phyloP scores from a whole-genome alignment of 2,113 vertebrate genomes.

The Chloropsis cyanopogon region DNA sequence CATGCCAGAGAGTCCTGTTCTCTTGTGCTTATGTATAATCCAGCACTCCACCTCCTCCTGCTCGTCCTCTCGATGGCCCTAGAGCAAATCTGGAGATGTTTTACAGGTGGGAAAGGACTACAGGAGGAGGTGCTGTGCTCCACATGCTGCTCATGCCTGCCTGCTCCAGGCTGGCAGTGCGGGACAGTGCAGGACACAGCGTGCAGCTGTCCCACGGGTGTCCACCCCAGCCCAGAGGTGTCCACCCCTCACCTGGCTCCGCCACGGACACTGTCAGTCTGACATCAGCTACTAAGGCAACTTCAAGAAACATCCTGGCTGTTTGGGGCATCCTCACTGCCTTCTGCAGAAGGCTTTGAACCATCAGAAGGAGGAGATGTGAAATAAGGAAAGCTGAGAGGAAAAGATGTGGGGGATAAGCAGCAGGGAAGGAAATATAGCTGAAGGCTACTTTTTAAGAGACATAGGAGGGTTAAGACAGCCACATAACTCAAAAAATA shows the following conservation, averaged over 20 bases:
- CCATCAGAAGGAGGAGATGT: not conserved
- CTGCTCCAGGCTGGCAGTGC: not conserved
- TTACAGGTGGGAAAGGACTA: not conserved
- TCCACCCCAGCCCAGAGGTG: not conserved
- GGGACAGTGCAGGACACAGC: not conserved
- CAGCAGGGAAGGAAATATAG: not conserved
- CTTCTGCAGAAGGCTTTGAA: not conserved
- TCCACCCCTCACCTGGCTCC: not conserved
- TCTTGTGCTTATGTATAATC: not conserved
- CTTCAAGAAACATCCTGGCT: not conserved
- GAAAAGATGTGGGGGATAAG: not conserved
- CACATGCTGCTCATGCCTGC: not conserved
- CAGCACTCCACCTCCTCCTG: not conserved
- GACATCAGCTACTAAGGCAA: not conserved
- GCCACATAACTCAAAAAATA: not conserved
- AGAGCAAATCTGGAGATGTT: not conserved
- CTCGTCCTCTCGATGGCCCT: not conserved
- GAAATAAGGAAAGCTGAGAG: not conserved
- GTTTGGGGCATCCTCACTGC: rapidly evolving
- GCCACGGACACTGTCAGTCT: rapidly evolving
- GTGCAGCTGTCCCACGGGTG: not conserved
- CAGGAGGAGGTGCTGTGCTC: not conserved
- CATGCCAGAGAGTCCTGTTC: not conserved
- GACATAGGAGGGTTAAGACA: not conserved
- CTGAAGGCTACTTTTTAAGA: not conserved